These are phyloP conservation scores for Bombyx mori DNA, from an alignment of 1,140 invertebrate genomes.

Conservation along the genomic window DNA sequence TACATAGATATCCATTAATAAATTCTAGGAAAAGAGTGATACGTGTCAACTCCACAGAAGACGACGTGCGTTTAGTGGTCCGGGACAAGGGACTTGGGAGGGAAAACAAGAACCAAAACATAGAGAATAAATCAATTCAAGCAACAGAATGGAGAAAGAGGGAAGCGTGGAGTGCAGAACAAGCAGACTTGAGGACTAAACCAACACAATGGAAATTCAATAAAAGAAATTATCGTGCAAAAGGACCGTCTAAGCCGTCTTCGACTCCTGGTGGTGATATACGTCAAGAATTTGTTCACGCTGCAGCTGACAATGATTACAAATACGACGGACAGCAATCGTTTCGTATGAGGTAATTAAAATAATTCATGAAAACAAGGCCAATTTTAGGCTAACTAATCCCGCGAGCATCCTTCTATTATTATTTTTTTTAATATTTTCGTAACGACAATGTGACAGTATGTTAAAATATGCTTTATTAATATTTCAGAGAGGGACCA, in stretches of 20 bases:
- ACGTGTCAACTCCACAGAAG: constrained; percentile 81
- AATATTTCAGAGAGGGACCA: constrained; percentile 62
- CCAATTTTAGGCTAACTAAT: no score
- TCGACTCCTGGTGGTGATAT: constrained; percentile 62
- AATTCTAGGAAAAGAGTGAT: constrained; percentile 80
- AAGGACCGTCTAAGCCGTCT: constrained; percentile 55
- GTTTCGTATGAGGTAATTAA: constrained; percentile 55
- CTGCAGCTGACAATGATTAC: constrained; percentile 62
- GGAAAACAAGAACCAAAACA: constrained; percentile 79
- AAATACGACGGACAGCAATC: constrained; percentile 64
- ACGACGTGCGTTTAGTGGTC: constrained; percentile 77
- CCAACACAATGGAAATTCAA: constrained; percentile 82
- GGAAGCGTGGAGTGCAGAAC: constrained; percentile 85
- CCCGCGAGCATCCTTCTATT: no score
- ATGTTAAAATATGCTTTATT: constrained; percentile 2
- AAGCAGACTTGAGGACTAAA: constrained; percentile 74
- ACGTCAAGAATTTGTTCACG: constrained; percentile 58
- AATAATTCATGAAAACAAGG: not conserved
- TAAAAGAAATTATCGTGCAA: constrained; percentile 73
- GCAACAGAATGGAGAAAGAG: constrained; percentile 80
- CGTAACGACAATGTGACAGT: not conserved
- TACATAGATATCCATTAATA: constrained; percentile 70
- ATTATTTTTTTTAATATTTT: not conserved
- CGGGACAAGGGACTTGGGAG: constrained; percentile 75
- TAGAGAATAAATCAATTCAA: constrained; percentile 74